phyloP scores from a whole-genome alignment of 2,888 invertebrate species.

The Caenorhabditis imperialis region DNA sequence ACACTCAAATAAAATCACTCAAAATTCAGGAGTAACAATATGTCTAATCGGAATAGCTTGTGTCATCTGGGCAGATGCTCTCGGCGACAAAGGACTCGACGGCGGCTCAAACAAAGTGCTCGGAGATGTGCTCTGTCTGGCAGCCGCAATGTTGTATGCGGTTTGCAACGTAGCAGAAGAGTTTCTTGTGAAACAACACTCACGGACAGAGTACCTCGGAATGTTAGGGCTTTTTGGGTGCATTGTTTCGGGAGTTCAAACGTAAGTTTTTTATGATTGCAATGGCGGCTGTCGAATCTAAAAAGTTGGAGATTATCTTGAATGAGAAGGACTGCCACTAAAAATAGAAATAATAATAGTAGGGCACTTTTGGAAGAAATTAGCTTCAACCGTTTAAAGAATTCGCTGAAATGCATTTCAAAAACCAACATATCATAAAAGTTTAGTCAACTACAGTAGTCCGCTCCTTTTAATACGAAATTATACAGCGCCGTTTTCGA shows the following conservation, averaged over 20 bases:
- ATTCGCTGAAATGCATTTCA: neutral
- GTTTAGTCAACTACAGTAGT: neutral
- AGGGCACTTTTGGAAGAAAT: too few relatives aligned
- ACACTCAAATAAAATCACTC: neutral
- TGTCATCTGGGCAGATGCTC: slow-evolving; percentile 88
- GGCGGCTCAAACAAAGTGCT: slow-evolving; percentile 85
- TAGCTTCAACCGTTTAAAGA: neutral
- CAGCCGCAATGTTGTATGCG: slow-evolving; percentile 82
- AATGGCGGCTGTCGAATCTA: too few relatives aligned
- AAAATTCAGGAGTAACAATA: slow-evolving; percentile 83
- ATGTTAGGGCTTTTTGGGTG: slow-evolving; percentile 88
- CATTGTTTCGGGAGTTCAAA: slow-evolving; percentile 86
- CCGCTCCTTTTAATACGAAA: too few relatives aligned
- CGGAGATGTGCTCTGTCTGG: slow-evolving; percentile 88
- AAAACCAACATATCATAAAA: slow-evolving; percentile 83
- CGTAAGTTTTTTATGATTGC: slow-evolving; percentile 80
- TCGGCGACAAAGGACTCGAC: slow-evolving; percentile 79
- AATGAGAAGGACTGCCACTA: too few relatives aligned
- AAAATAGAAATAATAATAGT: too few relatives aligned
- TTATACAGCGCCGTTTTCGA: slow-evolving; percentile 82
- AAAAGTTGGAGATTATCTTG: too few relatives aligned
- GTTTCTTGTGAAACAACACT: slow-evolving; percentile 86
- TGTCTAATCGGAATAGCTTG: slow-evolving; percentile 88
- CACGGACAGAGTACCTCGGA: slow-evolving; percentile 87
- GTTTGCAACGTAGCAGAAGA: slow-evolving; percentile 85